phyloP scores from a whole-genome alignment of 2,888 invertebrate genomes.

The Proisotoma minuta region DNA sequence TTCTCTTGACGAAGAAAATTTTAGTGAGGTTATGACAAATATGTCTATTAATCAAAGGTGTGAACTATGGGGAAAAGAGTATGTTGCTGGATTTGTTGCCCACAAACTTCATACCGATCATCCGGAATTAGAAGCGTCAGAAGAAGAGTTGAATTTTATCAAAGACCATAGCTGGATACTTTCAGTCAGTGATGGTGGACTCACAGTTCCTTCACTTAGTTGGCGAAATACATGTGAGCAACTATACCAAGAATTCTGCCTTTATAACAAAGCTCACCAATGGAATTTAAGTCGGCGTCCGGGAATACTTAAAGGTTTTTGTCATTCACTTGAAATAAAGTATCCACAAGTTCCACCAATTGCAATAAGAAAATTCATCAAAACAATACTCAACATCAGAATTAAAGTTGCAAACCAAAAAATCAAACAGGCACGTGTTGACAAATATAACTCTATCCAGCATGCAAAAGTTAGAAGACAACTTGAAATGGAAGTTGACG shows the following conservation, averaged over 20 bases:
- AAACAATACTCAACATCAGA: background rate
- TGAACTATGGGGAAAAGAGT: background rate
- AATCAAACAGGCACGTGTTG: background rate
- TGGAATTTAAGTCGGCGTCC: background rate
- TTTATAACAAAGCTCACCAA: background rate
- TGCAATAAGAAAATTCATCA: background rate
- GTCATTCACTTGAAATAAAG: background rate
- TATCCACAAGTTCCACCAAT: background rate
- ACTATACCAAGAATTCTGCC: background rate
- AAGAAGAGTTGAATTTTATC: background rate
- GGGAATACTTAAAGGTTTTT: background rate
- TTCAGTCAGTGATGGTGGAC: background rate
- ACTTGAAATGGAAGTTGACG: no score
- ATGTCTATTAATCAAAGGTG: background rate
- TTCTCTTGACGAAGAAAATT: background rate
- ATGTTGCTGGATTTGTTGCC: slow-evolving; percentile 5
- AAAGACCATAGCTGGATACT: background rate
- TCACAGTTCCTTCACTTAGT: background rate
- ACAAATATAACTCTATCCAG: no score
- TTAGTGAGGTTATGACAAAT: background rate
- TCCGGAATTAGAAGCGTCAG: background rate
- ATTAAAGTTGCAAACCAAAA: background rate
- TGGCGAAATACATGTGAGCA: background rate
- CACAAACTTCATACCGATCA: background rate
- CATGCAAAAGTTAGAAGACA: no score